Evolutionary conservation across 2,113 vertebrate genomes (phyloP).

Genomic region (Dicentrarchus labrax): DNA sequence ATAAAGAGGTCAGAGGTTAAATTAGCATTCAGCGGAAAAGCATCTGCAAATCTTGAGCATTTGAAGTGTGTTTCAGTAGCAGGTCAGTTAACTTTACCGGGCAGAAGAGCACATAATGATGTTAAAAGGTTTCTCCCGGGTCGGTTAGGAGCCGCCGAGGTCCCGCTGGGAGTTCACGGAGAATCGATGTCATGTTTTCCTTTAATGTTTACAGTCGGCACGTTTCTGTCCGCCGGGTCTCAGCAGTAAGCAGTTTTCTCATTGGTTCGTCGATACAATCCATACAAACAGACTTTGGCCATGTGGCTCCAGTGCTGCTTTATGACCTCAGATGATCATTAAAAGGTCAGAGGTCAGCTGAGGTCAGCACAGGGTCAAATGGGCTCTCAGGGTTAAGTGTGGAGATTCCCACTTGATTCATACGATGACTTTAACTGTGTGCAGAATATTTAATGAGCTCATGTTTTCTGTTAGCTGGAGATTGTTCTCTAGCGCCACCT

Average conservation of each 20-base stretch:
- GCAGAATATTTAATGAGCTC: neutral
- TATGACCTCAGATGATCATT: neutral
- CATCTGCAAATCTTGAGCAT: neutral
- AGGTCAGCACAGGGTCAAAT: conserved; percentile 2
- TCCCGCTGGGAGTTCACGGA: neutral
- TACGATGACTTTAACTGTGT: neutral
- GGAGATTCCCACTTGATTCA: neutral
- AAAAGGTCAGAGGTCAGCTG: conserved; percentile 18
- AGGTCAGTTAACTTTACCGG: neutral
- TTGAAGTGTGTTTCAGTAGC: neutral
- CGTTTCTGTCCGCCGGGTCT: neutral
- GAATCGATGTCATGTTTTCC: neutral
- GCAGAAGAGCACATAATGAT: neutral
- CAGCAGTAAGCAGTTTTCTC: neutral
- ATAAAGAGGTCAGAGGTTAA: conserved; percentile 84
- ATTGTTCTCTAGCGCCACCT: neutral
- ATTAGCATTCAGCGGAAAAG: neutral
- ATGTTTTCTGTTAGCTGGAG: neutral
- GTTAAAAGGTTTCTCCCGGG: neutral
- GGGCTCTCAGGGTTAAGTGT: neutral
- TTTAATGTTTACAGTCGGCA: neutral
- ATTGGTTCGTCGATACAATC: neutral
- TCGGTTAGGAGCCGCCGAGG: neutral
- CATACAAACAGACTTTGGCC: neutral
- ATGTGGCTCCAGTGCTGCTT: neutral